Conservation (phyloP, 2,797 vertebrate species). For the Anguilla anguilla region DNA sequence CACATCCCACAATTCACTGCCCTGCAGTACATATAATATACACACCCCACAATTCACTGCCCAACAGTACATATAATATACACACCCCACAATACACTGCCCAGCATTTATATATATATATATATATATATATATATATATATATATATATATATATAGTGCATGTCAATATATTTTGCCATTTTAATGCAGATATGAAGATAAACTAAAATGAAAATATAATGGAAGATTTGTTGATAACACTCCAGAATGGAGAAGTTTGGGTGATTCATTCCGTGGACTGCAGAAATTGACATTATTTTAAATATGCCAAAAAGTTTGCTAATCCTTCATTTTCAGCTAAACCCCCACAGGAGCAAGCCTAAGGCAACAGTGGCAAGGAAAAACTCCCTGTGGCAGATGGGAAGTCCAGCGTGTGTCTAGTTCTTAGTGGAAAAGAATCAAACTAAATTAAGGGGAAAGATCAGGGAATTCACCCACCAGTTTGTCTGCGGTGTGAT, state of each 20-base stretch:
- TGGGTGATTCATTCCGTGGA: background rate
- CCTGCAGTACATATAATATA: constrained; percentile 20
- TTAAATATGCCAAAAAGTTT: background rate
- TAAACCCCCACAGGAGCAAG: too few relatives aligned
- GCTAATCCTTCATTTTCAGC: background rate
- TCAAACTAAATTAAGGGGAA: too few relatives aligned
- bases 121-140: too few relatives aligned
- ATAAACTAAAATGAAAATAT: background rate
- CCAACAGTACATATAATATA: background rate
- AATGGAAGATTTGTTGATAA: constrained; percentile 6
- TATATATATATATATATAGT: background rate
- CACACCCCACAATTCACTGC: background rate
- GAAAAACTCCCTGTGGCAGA: too few relatives aligned
- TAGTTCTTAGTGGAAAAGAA: too few relatives aligned
- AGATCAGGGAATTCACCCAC: too few relatives aligned
- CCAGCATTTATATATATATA: background rate
- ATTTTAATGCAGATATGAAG: background rate
- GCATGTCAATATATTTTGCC: background rate
- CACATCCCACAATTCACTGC: background rate
- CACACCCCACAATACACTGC: background rate
- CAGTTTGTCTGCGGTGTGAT: too few relatives aligned
- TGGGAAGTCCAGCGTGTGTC: too few relatives aligned
- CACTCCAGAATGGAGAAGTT: background rate
- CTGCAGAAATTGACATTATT: constrained; percentile 1
- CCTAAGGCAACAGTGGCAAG: too few relatives aligned